Percentiles rank a stretch among this genome's conserved stretches.
Evolutionary conservation across 2,888 invertebrate genomes (phyloP).

Genomic region (Ophonus ardosiacus): DNA sequence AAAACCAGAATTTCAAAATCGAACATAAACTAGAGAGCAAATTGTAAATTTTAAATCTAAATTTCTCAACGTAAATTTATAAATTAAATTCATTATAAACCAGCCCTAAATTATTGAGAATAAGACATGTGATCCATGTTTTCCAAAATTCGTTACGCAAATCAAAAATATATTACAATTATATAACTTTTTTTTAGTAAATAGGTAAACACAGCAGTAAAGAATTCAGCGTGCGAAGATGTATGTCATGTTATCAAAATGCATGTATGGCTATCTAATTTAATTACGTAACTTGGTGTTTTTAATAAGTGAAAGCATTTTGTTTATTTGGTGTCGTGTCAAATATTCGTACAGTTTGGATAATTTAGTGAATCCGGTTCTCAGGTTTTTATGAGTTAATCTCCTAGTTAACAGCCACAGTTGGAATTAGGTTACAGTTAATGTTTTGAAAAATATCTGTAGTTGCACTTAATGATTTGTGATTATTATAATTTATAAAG

Average conservation of each 20-base stretch:
- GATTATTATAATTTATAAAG: slow-evolving; percentile 19
- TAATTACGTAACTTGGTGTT: slow-evolving; percentile 21
- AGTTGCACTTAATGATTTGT: neutral
- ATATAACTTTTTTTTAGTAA: slow-evolving; percentile 19
- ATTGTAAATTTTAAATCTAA: no score
- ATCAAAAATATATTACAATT: neutral
- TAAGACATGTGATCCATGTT: no score
- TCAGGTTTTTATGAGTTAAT: slow-evolving; percentile 21
- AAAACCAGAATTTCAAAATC: no score
- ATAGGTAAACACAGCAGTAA: neutral
- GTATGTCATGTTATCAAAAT: slow-evolving; percentile 43
- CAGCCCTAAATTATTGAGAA: no score
- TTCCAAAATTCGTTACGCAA: no score
- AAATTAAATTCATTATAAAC: no score
- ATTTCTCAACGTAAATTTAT: no score
- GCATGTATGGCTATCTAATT: slow-evolving; percentile 40
- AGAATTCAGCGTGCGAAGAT: slow-evolving; percentile 29
- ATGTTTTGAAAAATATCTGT: slow-evolving; percentile 10
- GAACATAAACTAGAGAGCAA: no score
- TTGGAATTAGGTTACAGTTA: slow-evolving; percentile 15
- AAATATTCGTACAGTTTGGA: slow-evolving; percentile 24
- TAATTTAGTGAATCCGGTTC: slow-evolving; percentile 42
- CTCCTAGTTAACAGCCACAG: neutral
- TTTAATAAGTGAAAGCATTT: slow-evolving; percentile 50
- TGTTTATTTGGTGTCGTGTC: slow-evolving; percentile 21